Conservation (phyloP, 2,888 invertebrate species). For the Epinotia brunnichana region DNA sequence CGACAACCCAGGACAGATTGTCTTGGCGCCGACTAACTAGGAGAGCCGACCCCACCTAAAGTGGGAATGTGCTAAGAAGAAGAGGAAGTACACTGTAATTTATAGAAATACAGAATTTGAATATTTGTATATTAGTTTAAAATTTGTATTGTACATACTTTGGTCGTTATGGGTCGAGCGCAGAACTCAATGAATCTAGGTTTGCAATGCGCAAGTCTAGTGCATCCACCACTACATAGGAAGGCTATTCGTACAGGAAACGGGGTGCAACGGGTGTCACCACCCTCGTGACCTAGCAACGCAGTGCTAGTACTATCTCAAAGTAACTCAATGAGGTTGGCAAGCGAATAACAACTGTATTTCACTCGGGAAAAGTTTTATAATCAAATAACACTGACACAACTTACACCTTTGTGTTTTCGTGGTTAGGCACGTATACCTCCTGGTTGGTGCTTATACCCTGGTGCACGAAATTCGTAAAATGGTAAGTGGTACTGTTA, state of each 20-base stretch:
- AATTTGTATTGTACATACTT: not conserved
- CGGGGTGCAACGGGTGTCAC: not conserved
- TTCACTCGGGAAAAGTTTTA: not conserved
- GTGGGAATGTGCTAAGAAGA: too few relatives aligned
- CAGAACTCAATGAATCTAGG: not conserved
- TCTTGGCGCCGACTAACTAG: too few relatives aligned
- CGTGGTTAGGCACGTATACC: not conserved
- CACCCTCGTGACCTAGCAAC: not conserved
- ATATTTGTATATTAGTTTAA: too few relatives aligned
- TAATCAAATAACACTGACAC: not conserved
- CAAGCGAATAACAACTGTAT: not conserved
- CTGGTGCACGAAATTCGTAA: not conserved
- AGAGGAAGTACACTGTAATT: too few relatives aligned
- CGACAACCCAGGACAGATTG: too few relatives aligned
- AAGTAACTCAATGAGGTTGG: not conserved
- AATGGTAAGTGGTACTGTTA: not conserved
- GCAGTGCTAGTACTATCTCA: not conserved
- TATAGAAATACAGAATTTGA: too few relatives aligned
- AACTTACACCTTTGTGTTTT: not conserved
- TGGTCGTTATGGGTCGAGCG: not conserved
- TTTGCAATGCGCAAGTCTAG: slow-evolving; percentile 4
- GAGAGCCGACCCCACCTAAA: too few relatives aligned
- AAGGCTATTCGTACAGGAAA: slow-evolving; percentile 4
- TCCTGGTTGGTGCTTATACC: not conserved
- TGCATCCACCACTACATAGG: slow-evolving; percentile 4